Base-by-base conservation (phyloP, 2,888 invertebrate genomes). In the Philereme vetulata region DNA sequence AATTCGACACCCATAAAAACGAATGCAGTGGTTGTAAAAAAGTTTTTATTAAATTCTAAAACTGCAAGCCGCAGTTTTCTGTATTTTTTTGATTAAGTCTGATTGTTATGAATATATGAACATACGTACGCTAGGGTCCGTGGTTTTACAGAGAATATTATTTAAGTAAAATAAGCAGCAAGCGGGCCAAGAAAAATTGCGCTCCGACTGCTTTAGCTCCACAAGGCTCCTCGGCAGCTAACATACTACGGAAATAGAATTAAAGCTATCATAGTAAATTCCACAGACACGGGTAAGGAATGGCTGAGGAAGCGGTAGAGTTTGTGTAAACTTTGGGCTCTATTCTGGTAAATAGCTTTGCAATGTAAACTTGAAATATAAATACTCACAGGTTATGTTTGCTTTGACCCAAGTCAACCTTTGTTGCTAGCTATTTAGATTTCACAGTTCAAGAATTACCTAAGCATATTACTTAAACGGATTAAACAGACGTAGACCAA, bases 131-230 rank as follows among this genome's bases (percentile, higher is more conserved):
- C 54, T 40, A 11, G 47, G 11, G 47, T 9, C 5, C 40, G 33
- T 40, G 34, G 33, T 45, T 38, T 51, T 33, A 32, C 10, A 38
- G 52, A 32, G n/a, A 49, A 55, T 34, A 58, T 43, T 56, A 48
- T 52, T 44, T 52, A 74, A 73, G 72, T 71, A 74, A 76, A 77
- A 76, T 77, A 75, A 77, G 70, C 64, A 60, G 65, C 59, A 62
- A 21, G 46, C 48, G 36, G 42, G 67, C 55, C 66, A 70, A 75
- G 73, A 74, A 75, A 75, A 76, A 78, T 75, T 65, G 72, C 57
- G 67, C 70, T 62, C 68, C 36, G 68, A 58, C 55, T 56, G 35
- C 5, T 35, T 56, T 3, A 6, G 38, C 8, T 38, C 66, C n/a
- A 10, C 10, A 10, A 42, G 48, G 63, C 60, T 34, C 58, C 60